Evolutionary conservation across 2,888 invertebrate species (phyloP), one percentile per base, ranked within the genome.

Genomic region (Aproaerema taeniolella): DNA sequence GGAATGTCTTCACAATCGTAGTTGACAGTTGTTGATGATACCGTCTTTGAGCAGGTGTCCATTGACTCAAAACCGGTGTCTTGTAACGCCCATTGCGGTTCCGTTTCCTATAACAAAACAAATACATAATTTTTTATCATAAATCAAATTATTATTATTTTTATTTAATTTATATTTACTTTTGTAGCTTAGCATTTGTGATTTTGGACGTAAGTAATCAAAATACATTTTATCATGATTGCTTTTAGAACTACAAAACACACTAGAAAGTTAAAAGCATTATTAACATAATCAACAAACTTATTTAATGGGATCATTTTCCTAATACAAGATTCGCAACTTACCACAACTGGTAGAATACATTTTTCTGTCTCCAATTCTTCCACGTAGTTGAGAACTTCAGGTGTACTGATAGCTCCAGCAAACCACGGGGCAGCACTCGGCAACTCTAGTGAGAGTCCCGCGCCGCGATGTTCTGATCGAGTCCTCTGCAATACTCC

Each of bases 331-430:
- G n/a, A n/a, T n/a, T n/a, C n/a, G n/a, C n/a, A n/a, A 53, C 73
- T 69, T 57, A 83, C 86, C 60, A 58, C 48, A 42, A 50, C 46
- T 28, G 58, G 43, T 12, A 61, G 59, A 29, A 69, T 50, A 47
- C 57, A 60, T 57, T 77, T 76, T 49, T 83, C 81, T 50, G 67
- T 76, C 57, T 87, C 87, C 50, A 87, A 52, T 48, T 85, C 80
- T 52, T 86, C 86, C 36, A 87, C 80, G 45, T 63, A 77, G 47
- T 61, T 76, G 38, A 87, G 71, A 40, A 87, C 76, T 39, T 86
- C 87, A 4, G 87, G 87, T 14, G 87, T 87, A 61, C 74, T 85
- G 58, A 87, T 75, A 52, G 61, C 48, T 43, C 74, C 73, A 14
- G 44, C 53, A 29, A 64, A 49, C 67, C 74, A 74, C 17, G 70